Evolutionary conservation across 2,113 vertebrate genomes (phyloP), one percentile per base, ranked within the genome.

Genomic region (Chaetura pelagica): DNA sequence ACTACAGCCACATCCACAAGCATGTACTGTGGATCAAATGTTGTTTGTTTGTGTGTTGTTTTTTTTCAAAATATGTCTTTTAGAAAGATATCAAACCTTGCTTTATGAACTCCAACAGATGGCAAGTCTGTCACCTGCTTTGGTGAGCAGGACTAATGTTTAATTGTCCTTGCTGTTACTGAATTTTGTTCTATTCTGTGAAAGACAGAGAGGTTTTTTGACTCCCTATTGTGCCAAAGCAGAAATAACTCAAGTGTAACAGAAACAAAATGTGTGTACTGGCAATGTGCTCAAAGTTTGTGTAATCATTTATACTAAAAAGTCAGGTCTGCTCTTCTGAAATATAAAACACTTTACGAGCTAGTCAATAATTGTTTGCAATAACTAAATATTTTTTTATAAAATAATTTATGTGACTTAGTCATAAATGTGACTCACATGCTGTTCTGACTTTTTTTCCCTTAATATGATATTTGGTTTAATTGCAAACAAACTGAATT

Each of bases 81-180:
- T 84, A 91, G 68, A 89, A 81, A 67, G 49, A 89, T 35, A 46
- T 1, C 19, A 87, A 84, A 84, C 69, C 59, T 92, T 69, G 32
- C 61, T 84, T 92, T 87, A 64, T 87, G 64, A 69, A 64, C 57
- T 87, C 92, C 52, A 92, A 72, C 96, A 95, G 96, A 97, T 96
- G 94, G 91, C 77, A 89, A 89, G 94, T 96, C 95, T 95, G 86
- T 88, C 96, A 95, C 94, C 89, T 95, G 82, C 75, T 73, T 84
- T 82, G 73, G 80, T 89, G 94, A 87, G 64, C 73, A 84, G 67
- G 83, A 89, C 78, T 87, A 94, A 79, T 84, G 91, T 84, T 95
- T 94, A 96, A 97, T 96, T 97, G 93, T 97, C 91, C 91, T 90
- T 96, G 68, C 76, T 75, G 44, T 92, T 97, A 76, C 73, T 74